A percentile compares a stretch with the other conserved stretches of the same genome.
Conservation (phyloP, 2,113 vertebrate species). For the Etheostoma cragini region DNA sequence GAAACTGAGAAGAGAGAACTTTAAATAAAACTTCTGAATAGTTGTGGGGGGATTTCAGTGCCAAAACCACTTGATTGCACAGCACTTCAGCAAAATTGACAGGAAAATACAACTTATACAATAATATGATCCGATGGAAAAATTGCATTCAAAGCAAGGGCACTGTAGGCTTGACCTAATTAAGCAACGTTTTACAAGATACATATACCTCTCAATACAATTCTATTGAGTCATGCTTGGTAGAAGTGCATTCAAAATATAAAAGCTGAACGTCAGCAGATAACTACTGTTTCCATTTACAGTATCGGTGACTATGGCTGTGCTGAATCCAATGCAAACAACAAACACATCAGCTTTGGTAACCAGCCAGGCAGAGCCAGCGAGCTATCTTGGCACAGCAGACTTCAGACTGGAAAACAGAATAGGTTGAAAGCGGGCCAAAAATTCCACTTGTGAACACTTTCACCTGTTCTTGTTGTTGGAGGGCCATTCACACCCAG, state of each 20-base stretch:
- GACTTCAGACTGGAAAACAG: conserved; percentile 55
- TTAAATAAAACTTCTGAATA: conserved; percentile 57
- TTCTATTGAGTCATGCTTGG: neutral
- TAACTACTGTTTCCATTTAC: neutral
- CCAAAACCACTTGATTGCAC: conserved; percentile 50
- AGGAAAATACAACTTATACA: conserved; percentile 57
- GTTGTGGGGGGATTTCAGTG: conserved; percentile 35
- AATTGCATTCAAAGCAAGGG: conserved; percentile 14
- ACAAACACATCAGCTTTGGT: neutral
- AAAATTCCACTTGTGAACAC: conserved; percentile 74
- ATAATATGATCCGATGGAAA: conserved; percentile 39
- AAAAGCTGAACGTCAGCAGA: conserved; percentile 9
- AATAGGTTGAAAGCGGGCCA: conserved; percentile 71
- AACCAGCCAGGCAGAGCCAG: conserved; percentile 31
- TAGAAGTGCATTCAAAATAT: neutral
- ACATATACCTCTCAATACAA: neutral
- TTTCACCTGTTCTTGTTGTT: conserved; percentile 74
- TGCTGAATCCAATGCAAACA: conserved; percentile 21
- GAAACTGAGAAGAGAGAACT: conserved; percentile 36
- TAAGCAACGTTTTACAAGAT: neutral
- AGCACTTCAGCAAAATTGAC: conserved; percentile 47
- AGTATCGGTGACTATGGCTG: neutral
- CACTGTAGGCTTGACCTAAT: neutral
- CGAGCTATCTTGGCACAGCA: conserved; percentile 39
- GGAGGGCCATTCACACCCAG: conserved; percentile 37